These are phyloP conservation scores for Arbacia lixula DNA, from an alignment of 53 echinoderm and acorn worm genomes.

Conservation along the genomic window DNA sequence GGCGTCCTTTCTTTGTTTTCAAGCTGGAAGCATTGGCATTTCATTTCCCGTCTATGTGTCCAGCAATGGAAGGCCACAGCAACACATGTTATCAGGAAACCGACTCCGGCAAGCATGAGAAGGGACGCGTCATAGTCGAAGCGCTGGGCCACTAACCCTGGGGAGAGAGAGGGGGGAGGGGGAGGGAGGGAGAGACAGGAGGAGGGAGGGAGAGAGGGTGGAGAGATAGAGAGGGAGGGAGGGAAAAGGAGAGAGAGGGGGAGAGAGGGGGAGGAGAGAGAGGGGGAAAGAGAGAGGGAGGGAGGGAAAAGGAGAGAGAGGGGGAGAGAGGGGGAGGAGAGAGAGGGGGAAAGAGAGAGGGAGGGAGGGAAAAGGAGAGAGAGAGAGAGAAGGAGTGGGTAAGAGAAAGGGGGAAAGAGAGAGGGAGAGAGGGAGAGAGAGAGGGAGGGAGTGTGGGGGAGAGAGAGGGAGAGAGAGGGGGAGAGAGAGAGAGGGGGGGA, in stretches of 20 bases:
- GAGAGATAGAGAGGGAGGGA: background rate
- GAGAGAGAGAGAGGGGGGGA: too few species aligned
- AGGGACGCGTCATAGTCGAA: too few species aligned
- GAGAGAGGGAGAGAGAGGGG: too few species aligned
- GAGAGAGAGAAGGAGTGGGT: background rate
- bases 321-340: background rate
- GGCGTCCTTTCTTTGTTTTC: too few species aligned
- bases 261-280: background rate
- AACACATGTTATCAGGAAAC: too few species aligned
- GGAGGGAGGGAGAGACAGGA: background rate
- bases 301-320: background rate
- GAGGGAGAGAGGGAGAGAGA: background rate
- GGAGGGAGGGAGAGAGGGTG: background rate
- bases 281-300: background rate
- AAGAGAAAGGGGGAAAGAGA: background rate
- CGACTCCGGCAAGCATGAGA: too few species aligned
- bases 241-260: background rate
- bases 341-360: background rate
- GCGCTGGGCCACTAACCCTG: too few species aligned
- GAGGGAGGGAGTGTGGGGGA: too few species aligned
- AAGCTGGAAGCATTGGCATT: too few species aligned
- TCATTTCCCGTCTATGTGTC: too few species aligned
- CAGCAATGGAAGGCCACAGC: too few species aligned
- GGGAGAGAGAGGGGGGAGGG: too few species aligned
- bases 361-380: background rate